Evolutionary conservation across 2,888 invertebrate species (phyloP).

Genomic region (Anoncus sp.): DNA sequence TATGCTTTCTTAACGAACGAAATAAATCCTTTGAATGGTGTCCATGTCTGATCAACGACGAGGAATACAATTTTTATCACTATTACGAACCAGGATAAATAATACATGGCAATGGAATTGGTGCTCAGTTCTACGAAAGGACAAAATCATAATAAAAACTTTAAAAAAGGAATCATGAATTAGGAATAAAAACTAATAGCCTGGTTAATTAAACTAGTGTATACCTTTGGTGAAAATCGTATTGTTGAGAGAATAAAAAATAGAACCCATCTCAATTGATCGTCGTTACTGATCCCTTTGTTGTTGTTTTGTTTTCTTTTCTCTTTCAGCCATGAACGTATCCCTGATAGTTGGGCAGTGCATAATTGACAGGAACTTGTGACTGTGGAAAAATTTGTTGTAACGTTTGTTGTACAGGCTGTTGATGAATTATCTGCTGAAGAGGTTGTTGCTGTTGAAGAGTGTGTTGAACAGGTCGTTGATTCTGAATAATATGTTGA

Average conservation of each 20-base stretch:
- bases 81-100: conserved; percentile 39
- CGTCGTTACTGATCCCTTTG: background rate
- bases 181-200: conserved; percentile 21
- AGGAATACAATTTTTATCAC: conserved; percentile 25
- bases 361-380: conserved; percentile 45
- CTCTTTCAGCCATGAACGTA: conserved; percentile 32
- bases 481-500: conserved; percentile 11
- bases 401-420: conserved; percentile 33
- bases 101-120: conserved; percentile 48
- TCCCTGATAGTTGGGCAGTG: conserved; percentile 30
- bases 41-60: background rate
- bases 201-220: background rate
- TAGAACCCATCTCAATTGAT: background rate
- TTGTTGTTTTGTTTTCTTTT: background rate
- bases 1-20: too few relatives aligned
- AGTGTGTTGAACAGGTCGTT: background rate
- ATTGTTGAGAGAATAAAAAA: conserved; percentile 4
- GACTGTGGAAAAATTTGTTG: conserved; percentile 36
- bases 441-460: conserved; percentile 34
- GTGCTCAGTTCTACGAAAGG: conserved; percentile 9
- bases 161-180: background rate
- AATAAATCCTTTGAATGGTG: background rate
- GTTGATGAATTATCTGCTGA: conserved; percentile 16
- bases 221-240: conserved; percentile 54
- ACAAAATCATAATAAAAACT: background rate